A percentile compares a stretch with the other conserved stretches of the same genome.
These are phyloP conservation scores for Hyposoter didymator DNA, from an alignment of 2,888 invertebrate genomes.

Conservation along the genomic window DNA sequence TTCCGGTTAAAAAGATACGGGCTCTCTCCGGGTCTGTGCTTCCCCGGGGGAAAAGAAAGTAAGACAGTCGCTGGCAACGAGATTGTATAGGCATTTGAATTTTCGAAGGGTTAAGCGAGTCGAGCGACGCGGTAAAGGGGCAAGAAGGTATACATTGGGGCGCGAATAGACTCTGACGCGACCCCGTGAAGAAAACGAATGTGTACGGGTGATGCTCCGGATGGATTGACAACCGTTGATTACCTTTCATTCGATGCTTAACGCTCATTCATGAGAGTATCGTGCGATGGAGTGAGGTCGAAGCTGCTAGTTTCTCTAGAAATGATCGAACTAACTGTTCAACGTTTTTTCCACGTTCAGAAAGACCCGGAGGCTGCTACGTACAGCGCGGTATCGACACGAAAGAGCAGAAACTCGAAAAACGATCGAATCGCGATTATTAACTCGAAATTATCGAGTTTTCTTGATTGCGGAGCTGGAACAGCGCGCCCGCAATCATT, in stretches of 20 bases:
- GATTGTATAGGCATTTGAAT: constrained; percentile 31
- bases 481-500: no score
- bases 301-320: background rate
- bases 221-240: constrained; percentile 85
- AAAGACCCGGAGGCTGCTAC: background rate
- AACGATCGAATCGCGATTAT: background rate
- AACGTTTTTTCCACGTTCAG: background rate
- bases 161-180: constrained; percentile 38
- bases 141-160: background rate
- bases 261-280: constrained; percentile 6
- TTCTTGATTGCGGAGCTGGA: background rate
- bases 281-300: background rate
- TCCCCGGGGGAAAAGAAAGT: constrained; percentile 23
- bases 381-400: background rate
- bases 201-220: constrained; percentile 1
- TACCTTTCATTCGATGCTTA: constrained; percentile 84
- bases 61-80: constrained; percentile 17
- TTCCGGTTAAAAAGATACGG: constrained; percentile 52
- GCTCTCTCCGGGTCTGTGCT: constrained; percentile 9
- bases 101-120: constrained; percentile 48
- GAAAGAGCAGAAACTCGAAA: background rate
- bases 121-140: background rate
- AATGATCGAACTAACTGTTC: background rate
- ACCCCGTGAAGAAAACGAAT: constrained; percentile 19
- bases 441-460: background rate